phyloP scores from a whole-genome alignment of 2,888 invertebrate species.

The Pterostichus madidus region DNA sequence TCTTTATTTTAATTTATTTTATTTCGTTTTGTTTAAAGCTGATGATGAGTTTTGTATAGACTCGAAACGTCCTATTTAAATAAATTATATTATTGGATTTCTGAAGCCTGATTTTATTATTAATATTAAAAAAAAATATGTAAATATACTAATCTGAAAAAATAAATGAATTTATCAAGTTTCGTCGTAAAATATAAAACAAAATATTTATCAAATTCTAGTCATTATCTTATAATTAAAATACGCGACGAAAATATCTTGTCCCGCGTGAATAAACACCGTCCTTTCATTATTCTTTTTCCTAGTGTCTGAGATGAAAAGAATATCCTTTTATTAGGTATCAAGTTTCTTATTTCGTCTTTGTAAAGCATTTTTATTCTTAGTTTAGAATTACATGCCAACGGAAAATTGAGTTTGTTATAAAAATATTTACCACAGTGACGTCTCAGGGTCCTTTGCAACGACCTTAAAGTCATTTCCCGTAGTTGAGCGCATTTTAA shows the following conservation, averaged over 20 bases:
- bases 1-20: too few relatives aligned
- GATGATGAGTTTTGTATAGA: too few relatives aligned
- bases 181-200: too few relatives aligned
- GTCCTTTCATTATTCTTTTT: conserved; percentile 13
- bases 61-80: too few relatives aligned
- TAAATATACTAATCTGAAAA: too few relatives aligned
- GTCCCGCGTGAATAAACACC: not conserved
- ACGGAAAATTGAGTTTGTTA: conserved; percentile 53
- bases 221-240: not conserved
- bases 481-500: conserved; percentile 42
- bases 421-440: conserved; percentile 37
- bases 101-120: too few relatives aligned
- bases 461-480: conserved; percentile 38
- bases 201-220: too few relatives aligned
- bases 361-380: conserved; percentile 33
- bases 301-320: not conserved
- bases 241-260: not conserved
- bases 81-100: too few relatives aligned
- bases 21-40: too few relatives aligned
- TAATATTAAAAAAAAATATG: too few relatives aligned
- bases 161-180: too few relatives aligned
- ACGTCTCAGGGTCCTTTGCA: conserved; percentile 15
- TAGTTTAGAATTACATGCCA: conserved; percentile 51
- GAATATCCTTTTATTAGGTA: conserved; percentile 19
- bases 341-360: conserved; percentile 45